phyloP scores from a whole-genome alignment of 2,888 invertebrate species.

The Scaptomyza caliginosa region DNA sequence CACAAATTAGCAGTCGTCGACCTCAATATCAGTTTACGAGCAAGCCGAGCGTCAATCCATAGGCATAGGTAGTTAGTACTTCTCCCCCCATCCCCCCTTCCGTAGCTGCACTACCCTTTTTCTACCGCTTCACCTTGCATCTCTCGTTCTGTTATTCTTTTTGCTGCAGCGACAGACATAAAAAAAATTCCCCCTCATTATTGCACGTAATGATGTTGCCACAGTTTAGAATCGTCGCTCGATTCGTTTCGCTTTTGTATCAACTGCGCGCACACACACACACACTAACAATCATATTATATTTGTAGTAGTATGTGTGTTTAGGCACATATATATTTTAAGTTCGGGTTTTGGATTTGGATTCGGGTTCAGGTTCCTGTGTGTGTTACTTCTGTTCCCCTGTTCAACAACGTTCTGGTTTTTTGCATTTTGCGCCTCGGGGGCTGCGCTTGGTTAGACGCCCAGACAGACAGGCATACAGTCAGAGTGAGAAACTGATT shows the following conservation, averaged over 20 bases:
- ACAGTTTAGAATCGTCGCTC: constrained; percentile 69
- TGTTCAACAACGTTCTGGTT: constrained; percentile 69
- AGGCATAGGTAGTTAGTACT: constrained; percentile 32
- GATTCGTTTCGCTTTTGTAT: constrained; percentile 43
- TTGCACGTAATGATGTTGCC: constrained; percentile 74
- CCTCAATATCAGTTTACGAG: constrained; percentile 79
- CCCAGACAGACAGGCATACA: constrained; percentile 3
- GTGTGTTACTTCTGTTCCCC: constrained; percentile 66
- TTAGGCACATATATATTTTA: neutral
- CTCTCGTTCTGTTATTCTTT: constrained; percentile 7
- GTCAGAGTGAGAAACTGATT: constrained; percentile 1
- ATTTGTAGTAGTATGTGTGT: neutral
- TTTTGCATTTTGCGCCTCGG: constrained; percentile 66
- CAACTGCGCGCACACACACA: constrained; percentile 13
- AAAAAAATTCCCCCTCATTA: constrained; percentile 60
- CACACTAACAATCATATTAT: neutral
- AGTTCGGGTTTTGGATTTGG: constrained; percentile 43
- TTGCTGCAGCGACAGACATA: constrained; percentile 46
- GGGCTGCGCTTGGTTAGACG: constrained; percentile 52
- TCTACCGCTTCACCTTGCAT: constrained; percentile 26
- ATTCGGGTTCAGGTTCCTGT: constrained; percentile 45
- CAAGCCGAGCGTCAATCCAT: constrained; percentile 45
- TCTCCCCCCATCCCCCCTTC: neutral
- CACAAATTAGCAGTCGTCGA: constrained; percentile 78
- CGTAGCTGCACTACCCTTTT: neutral